phyloP scores from a whole-genome alignment of 2,888 invertebrate species.

The Spodoptera exigua region DNA sequence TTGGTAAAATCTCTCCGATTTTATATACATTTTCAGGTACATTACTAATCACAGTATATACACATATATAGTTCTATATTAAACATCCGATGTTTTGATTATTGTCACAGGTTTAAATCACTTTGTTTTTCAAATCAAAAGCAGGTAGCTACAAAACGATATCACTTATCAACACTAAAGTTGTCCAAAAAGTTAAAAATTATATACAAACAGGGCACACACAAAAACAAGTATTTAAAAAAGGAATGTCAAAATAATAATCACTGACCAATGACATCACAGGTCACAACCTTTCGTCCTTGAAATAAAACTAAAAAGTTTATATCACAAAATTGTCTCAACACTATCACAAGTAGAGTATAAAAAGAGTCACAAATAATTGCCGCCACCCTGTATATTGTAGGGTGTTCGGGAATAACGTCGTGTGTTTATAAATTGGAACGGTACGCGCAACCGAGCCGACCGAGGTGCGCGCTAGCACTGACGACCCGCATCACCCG shows the following conservation, averaged over 20 bases:
- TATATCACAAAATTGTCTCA: neutral
- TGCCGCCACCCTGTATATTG: neutral
- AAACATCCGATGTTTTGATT: constrained; percentile 5
- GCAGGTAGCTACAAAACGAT: constrained; percentile 2
- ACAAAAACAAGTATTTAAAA: constrained; percentile 26
- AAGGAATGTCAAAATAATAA: constrained; percentile 43
- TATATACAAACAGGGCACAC: constrained; percentile 10
- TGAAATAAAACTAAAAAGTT: constrained; percentile 32
- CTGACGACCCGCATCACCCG: constrained; percentile 75
- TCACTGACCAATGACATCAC: constrained; percentile 50
- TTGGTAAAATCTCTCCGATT: constrained; percentile 84
- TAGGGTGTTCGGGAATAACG: constrained; percentile 32
- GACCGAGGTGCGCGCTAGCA: constrained; percentile 79
- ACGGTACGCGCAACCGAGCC: constrained; percentile 73
- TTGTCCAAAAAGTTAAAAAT: constrained; percentile 13
- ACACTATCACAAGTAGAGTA: constrained; percentile 8
- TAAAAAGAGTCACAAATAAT: neutral
- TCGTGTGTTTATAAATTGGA: constrained; percentile 27
- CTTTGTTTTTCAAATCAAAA: constrained; percentile 23
- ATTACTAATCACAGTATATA: constrained; percentile 66
- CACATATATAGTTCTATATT: constrained; percentile 24
- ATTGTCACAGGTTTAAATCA: constrained; percentile 25
- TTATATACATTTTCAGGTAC: constrained; percentile 86
- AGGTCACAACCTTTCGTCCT: constrained; percentile 55
- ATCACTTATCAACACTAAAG: constrained; percentile 18